A percentile compares a stretch with the other conserved stretches of the same genome.
Conservation (phyloP, 1,140 invertebrate genomes). For the Scaptomyza hsui region DNA sequence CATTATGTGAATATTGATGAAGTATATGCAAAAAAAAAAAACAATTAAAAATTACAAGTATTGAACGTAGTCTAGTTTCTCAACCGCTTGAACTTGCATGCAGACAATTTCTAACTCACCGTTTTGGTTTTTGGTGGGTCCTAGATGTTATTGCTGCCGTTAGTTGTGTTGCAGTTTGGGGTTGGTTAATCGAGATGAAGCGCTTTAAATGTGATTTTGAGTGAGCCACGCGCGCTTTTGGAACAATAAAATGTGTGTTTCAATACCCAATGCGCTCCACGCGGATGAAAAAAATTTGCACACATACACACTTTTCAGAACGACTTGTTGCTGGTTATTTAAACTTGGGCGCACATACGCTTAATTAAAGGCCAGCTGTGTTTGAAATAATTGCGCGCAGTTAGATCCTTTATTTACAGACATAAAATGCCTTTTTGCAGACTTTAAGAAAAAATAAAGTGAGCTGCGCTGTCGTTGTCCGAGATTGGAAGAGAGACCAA, state of each 20-base stretch:
- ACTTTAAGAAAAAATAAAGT: slow-evolving; percentile 22
- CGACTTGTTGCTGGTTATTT: too few relatives aligned
- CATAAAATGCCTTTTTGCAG: slow-evolving; percentile 18
- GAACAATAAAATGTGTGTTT: slow-evolving; percentile 14
- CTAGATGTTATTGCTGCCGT: not conserved
- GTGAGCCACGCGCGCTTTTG: slow-evolving; percentile 45
- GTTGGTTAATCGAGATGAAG: slow-evolving; percentile 16
- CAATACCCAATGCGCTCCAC: slow-evolving; percentile 30
- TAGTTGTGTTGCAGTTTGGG: slow-evolving; percentile 27
- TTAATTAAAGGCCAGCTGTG: slow-evolving; percentile 29
- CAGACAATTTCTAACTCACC: slow-evolving; percentile 22
- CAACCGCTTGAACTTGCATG: slow-evolving; percentile 30
- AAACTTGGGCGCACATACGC: not conserved
- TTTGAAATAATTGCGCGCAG: slow-evolving; percentile 14
- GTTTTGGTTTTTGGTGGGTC: slow-evolving; percentile 18
- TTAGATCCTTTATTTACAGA: slow-evolving; percentile 13
- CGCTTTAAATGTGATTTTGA: slow-evolving; percentile 3
- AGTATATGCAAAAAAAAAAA: slow-evolving; percentile 10
- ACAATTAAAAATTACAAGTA: slow-evolving; percentile 16
- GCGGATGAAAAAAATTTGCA: slow-evolving; percentile 64
- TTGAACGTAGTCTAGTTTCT: too few relatives aligned
- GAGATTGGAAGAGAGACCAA: slow-evolving; percentile 17
- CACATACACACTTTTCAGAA: slow-evolving; percentile 40
- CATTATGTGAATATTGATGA: too few relatives aligned
- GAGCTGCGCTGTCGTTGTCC: slow-evolving; percentile 31